phyloP scores from a whole-genome alignment of 2,888 invertebrate species.

The Theretra japonica region DNA sequence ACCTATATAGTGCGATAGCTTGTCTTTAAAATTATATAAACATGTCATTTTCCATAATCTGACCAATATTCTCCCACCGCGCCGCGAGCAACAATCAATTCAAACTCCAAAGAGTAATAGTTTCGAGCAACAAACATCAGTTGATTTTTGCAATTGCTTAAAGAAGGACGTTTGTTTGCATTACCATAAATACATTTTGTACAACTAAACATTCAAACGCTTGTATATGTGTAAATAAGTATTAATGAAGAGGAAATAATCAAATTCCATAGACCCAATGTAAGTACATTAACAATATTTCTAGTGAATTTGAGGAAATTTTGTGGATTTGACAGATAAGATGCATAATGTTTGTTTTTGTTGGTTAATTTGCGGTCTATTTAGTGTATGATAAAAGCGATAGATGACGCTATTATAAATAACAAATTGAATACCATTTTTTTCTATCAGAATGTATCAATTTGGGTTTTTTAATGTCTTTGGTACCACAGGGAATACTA shows the following conservation, averaged over 20 bases:
- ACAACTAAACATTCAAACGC: background rate
- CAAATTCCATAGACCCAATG: background rate
- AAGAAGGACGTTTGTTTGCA: background rate
- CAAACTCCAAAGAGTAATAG: background rate
- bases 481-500: no score
- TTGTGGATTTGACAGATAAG: background rate
- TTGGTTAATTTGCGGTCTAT: no score
- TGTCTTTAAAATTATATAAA: no score
- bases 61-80: background rate
- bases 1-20: no score
- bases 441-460: no score
- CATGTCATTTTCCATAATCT: background rate
- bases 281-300: background rate
- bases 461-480: no score
- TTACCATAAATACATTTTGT: no score
- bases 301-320: no score
- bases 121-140: background rate
- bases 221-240: background rate
- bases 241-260: background rate
- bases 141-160: background rate
- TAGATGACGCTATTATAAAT: background rate
- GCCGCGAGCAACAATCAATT: background rate
- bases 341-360: conserved; percentile 1
- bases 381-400: background rate
- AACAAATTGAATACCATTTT: no score